Base-by-base conservation (phyloP, 37 sponge, comb jelly and placozoan genomes). In the Mnemiopsis leidyi region DNA sequence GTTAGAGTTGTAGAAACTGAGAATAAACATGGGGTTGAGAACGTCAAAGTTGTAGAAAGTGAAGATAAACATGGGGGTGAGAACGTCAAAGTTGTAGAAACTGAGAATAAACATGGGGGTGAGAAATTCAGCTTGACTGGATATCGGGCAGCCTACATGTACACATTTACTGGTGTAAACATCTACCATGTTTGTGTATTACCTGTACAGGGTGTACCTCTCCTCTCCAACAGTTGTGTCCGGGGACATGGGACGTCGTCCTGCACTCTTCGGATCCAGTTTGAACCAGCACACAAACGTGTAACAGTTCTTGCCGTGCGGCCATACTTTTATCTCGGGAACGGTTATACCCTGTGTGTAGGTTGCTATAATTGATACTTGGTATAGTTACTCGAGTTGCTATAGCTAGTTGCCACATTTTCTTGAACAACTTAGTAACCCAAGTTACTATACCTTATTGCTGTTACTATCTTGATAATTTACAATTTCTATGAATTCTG, bases 1-100 rank as follows among this genome's bases (percentile, higher is more conserved):
- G 38, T 37, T 29, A 33, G 92, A 36, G 18, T 97, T 93, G 92
- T 95, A 95, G 93, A 97, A 95, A 92, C 97, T 97, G 94, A 31
- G 67, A 26, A 37, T 16, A 67, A 94, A 28, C 16, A n/a, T 16
- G 24, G 24, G 24, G 23, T 61, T 61, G 18, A 18, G 18, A 61
- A 61, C 68, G 18, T 21, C 9, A 18, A 82, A 36, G 18, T 97
- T 93, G 92, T 95, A 95, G 93, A 97, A 95, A 92, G 97, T 97
- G 94, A 31, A 76, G 16, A 37, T 16, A 67, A 94, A 28, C 16
- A n/a, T 16, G 24, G 24, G 24, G 23, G 9, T 61, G 18, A 18
- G 18, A 61, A 61, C 95, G 38, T 37, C 23, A 33, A 82, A 36
- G 18, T 97, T 93, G 92, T 95, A 95, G 93, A 97, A 95, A 92